Percentiles rank a stretch among this genome's conserved stretches.
Evolutionary conservation across 2,797 vertebrate genomes (phyloP).

Genomic region (Gallinago solitaria): DNA sequence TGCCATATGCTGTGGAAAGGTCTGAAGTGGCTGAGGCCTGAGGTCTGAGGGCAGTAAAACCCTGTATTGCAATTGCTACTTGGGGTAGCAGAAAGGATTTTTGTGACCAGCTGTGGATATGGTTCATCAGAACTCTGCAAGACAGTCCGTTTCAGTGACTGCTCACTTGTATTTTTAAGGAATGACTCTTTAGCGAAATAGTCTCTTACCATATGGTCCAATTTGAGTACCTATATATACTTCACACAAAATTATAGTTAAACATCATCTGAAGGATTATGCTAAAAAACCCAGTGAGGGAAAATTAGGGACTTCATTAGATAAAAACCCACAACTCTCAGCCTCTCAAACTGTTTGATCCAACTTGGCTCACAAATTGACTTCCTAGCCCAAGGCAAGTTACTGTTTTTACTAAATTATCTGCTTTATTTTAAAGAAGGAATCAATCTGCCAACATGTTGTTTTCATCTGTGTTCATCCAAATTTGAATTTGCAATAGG

Average conservation of each 20-base stretch:
- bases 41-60: neutral
- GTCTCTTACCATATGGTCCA: neutral
- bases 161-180: neutral
- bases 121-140: neutral
- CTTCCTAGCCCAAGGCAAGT: neutral
- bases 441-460: neutral
- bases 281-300: neutral
- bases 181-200: neutral
- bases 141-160: neutral
- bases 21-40: neutral
- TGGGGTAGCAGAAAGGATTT: neutral
- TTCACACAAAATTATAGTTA: neutral
- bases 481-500: neutral
- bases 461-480: neutral
- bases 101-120: neutral
- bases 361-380: neutral
- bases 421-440: neutral
- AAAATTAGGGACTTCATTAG: neutral
- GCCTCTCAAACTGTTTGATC: neutral
- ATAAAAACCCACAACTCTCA: neutral
- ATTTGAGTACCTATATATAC: neutral
- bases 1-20: neutral
- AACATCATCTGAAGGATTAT: neutral
- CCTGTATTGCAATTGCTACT: neutral
- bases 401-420: neutral